Conservation (phyloP, 2,113 vertebrate genomes). For the Oncorhynchus tshawytscha region DNA sequence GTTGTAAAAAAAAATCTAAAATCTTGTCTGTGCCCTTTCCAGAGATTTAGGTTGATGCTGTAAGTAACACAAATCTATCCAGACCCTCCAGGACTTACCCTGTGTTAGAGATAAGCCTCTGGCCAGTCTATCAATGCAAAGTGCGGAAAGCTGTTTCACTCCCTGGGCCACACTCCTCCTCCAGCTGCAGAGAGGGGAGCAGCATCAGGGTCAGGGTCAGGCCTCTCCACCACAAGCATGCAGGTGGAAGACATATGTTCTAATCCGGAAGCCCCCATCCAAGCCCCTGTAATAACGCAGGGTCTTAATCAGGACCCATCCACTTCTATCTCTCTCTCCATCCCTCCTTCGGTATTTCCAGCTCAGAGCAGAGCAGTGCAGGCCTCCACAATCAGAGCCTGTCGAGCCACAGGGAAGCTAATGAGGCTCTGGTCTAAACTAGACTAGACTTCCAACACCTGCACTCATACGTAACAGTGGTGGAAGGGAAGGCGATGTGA, state of each 20-base stretch:
- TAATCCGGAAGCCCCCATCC: constrained; percentile 68
- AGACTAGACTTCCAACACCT: constrained; percentile 67
- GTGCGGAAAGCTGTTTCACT: constrained; percentile 66
- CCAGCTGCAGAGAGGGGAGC: constrained; percentile 39
- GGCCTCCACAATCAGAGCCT: constrained; percentile 72
- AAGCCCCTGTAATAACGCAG: constrained; percentile 76
- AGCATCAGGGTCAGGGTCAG: not conserved
- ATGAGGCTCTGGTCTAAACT: constrained; percentile 70
- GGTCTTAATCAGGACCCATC: constrained; percentile 75
- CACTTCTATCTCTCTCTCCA: constrained; percentile 56
- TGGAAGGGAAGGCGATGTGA: constrained; percentile 21
- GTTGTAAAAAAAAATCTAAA: constrained; percentile 37
- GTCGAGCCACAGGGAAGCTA: constrained; percentile 75
- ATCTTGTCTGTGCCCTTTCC: constrained; percentile 40
- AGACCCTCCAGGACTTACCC: constrained; percentile 53
- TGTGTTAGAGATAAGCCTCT: constrained; percentile 59
- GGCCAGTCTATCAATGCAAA: constrained; percentile 72
- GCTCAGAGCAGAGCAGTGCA: constrained; percentile 44
- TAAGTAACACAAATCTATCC: constrained; percentile 68
- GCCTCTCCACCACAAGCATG: constrained; percentile 61
- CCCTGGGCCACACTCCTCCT: constrained; percentile 22
- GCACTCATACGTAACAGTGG: constrained; percentile 56
- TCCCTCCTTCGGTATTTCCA: not conserved
- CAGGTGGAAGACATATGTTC: constrained; percentile 69
- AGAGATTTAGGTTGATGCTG: constrained; percentile 62